phyloP scores from a whole-genome alignment of 1,140 invertebrate genomes.

The Sarcophaga bullata region DNA sequence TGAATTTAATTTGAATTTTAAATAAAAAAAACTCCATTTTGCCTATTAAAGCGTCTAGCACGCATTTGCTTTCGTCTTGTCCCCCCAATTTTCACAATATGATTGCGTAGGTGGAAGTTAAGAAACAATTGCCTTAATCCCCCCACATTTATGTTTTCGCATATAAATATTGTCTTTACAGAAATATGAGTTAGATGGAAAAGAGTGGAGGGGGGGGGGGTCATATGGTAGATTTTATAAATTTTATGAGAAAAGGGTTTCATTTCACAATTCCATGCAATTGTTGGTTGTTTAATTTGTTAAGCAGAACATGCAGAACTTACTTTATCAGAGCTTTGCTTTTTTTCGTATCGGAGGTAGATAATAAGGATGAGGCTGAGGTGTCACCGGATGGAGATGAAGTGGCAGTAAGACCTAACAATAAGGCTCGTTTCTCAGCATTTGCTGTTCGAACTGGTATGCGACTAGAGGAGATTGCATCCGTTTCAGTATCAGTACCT shows the following conservation, averaged over 20 bases:
- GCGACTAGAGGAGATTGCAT: slow-evolving; percentile 51
- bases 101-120: background rate
- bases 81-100: background rate
- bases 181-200: too few relatives aligned
- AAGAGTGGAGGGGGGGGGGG: background rate
- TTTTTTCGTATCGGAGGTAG: slow-evolving; percentile 68
- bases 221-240: background rate
- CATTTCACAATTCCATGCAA: background rate
- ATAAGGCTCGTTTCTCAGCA: slow-evolving; percentile 59
- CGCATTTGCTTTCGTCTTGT: background rate
- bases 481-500: background rate
- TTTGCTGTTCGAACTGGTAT: slow-evolving; percentile 64
- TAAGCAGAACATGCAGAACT: slow-evolving; percentile 45
- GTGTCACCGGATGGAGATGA: background rate
- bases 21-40: slow-evolving; percentile 2
- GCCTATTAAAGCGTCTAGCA: background rate
- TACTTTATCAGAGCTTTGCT: slow-evolving; percentile 74
- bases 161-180: background rate
- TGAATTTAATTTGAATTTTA: background rate
- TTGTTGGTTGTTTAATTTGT: background rate
- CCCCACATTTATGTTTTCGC: background rate
- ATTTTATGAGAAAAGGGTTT: background rate
- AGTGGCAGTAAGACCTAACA: slow-evolving; percentile 53
- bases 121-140: background rate
- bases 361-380: background rate